Evolutionary conservation across 2,797 vertebrate species (phyloP).

Genomic region (Arctocebus calabarensis): DNA sequence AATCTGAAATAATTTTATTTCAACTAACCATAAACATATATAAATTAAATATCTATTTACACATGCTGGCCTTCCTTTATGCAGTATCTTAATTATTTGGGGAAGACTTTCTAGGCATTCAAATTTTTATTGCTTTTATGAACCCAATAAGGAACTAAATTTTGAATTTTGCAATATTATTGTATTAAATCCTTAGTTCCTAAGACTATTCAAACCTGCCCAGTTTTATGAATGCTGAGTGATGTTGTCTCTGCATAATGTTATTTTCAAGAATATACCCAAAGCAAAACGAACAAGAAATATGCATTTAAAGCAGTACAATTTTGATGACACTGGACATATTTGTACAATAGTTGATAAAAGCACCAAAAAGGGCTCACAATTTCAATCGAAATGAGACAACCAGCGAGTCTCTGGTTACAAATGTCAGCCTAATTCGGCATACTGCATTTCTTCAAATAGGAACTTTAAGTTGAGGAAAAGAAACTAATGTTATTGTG

Average conservation of each 20-base stretch:
- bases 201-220: neutral
- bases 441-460: neutral
- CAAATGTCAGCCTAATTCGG: neutral
- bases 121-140: neutral
- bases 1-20: neutral
- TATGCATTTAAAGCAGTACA: neutral
- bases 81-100: neutral
- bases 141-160: neutral
- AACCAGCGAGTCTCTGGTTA: neutral
- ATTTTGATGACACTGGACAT: neutral
- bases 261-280: neutral
- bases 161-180: neutral
- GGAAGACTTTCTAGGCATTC: neutral
- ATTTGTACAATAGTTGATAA: neutral
- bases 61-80: neutral
- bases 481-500: neutral
- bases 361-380: neutral
- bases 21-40: neutral
- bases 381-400: neutral
- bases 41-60: neutral
- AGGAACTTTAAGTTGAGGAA: neutral
- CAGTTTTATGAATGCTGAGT: neutral
- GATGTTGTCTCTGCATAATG: neutral
- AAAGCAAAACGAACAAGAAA: neutral
- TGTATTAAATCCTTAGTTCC: neutral